A percentile compares a stretch with the other conserved stretches of the same genome.
Conservation (phyloP, 1,140 invertebrate genomes). For the Leptestheria dahalacensis region DNA sequence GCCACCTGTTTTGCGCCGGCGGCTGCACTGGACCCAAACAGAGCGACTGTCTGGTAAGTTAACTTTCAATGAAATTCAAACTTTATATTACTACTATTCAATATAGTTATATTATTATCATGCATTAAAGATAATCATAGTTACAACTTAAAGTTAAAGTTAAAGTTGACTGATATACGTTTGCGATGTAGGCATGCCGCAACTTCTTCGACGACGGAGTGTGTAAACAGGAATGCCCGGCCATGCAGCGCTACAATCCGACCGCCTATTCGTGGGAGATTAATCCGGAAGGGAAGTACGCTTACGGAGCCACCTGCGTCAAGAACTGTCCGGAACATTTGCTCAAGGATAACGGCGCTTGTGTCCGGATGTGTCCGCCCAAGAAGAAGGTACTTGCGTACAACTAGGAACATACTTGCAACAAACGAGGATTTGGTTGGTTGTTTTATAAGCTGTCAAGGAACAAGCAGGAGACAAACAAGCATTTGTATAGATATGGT, state of each 20-base stretch:
- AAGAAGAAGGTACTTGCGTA: slow-evolving; percentile 49
- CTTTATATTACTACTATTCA: slow-evolving; percentile 13
- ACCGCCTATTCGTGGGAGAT: slow-evolving; percentile 75
- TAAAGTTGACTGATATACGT: too few relatives aligned
- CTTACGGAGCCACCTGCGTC: slow-evolving; percentile 90
- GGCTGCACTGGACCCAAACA: slow-evolving; percentile 85
- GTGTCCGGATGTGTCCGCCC: slow-evolving; percentile 76
- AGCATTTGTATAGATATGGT: too few relatives aligned
- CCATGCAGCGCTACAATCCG: slow-evolving; percentile 83
- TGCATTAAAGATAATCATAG: too few relatives aligned
- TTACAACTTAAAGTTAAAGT: too few relatives aligned
- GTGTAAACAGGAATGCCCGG: slow-evolving; percentile 88
- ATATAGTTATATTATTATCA: too few relatives aligned
- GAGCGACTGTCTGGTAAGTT: slow-evolving; percentile 66
- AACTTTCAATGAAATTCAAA: background rate
- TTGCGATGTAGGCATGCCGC: slow-evolving; percentile 81
- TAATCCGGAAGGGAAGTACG: slow-evolving; percentile 87
- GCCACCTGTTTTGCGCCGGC: slow-evolving; percentile 89
- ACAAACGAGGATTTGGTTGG: too few relatives aligned
- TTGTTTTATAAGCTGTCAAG: too few relatives aligned
- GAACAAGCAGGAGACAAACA: too few relatives aligned
- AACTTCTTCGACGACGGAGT: slow-evolving; percentile 91
- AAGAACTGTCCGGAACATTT: slow-evolving; percentile 86
- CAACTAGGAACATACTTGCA: background rate
- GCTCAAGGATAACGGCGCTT: slow-evolving; percentile 80